Evolutionary conservation across 1,140 invertebrate species (phyloP).

Genomic region (Lepidurus arcticus): DNA sequence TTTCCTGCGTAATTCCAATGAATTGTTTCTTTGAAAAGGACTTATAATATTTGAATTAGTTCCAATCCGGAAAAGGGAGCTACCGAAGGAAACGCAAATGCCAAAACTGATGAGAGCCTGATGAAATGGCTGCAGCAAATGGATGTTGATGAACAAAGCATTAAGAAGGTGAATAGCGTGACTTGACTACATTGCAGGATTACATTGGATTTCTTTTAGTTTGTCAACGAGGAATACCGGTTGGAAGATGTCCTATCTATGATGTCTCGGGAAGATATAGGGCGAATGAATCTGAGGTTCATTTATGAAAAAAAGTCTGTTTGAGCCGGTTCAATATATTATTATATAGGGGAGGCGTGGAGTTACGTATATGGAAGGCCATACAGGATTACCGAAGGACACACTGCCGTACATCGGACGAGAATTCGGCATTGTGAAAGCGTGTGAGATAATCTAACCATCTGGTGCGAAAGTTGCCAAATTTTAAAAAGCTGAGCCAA

Average conservation of each 20-base stretch:
- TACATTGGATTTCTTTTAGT: slow-evolving; percentile 44
- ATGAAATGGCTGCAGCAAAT: slow-evolving; percentile 43
- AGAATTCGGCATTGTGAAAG: slow-evolving; percentile 18
- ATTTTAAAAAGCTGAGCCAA: not conserved
- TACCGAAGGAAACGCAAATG: slow-evolving; percentile 35
- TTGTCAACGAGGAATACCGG: slow-evolving; percentile 68
- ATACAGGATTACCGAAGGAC: slow-evolving; percentile 45
- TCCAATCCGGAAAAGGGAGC: slow-evolving; percentile 25
- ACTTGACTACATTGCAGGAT: slow-evolving; percentile 21
- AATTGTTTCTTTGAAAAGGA: slow-evolving; percentile 27
- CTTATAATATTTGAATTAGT: not conserved
- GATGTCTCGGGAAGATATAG: slow-evolving; percentile 68
- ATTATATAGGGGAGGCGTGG: slow-evolving; percentile 51
- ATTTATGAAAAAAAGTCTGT: slow-evolving; percentile 37
- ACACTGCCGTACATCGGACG: not conserved
- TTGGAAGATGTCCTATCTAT: slow-evolving; percentile 68
- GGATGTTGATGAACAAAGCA: slow-evolving; percentile 42
- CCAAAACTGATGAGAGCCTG: slow-evolving; percentile 40
- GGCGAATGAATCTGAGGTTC: slow-evolving; percentile 63
- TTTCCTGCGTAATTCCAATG: slow-evolving; percentile 17
- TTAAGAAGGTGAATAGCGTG: slow-evolving; percentile 41
- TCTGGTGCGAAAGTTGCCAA: slow-evolving; percentile 2
- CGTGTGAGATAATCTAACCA: not conserved
- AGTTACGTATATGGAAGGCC: slow-evolving; percentile 56
- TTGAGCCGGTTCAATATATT: slow-evolving; percentile 6